These are phyloP conservation scores for Botia kubotai DNA, from an alignment of 2,797 vertebrate species.

Conservation along the genomic window DNA sequence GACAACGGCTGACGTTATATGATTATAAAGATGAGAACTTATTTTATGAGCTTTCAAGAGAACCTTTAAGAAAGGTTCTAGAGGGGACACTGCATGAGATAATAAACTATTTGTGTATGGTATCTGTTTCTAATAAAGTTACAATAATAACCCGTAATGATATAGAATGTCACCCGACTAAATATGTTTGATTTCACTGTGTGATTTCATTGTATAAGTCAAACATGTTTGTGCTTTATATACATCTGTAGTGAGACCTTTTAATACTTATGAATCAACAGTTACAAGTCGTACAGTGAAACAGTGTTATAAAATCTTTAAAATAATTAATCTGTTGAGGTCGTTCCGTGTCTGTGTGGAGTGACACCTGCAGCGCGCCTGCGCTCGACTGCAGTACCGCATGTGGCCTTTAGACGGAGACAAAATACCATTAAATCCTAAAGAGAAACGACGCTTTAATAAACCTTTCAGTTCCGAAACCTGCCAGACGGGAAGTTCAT, in stretches of 20 bases:
- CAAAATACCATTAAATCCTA: not conserved
- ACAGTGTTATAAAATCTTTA: too few relatives aligned
- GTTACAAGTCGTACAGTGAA: too few relatives aligned
- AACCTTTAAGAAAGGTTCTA: too few relatives aligned
- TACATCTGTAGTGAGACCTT: too few relatives aligned
- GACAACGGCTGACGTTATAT: not conserved
- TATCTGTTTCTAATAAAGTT: not conserved
- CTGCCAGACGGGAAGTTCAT: not conserved
- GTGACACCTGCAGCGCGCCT: too few relatives aligned
- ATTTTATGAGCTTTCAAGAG: not conserved
- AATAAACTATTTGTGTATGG: not conserved
- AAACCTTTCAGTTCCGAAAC: too few relatives aligned
- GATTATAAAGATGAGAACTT: not conserved
- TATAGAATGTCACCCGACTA: too few relatives aligned
- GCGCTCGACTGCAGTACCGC: not conserved
- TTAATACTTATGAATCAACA: too few relatives aligned
- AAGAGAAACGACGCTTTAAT: not conserved
- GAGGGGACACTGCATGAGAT: slow-evolving; percentile 1
- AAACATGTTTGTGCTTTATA: too few relatives aligned
- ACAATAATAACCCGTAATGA: not conserved
- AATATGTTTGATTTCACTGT: too few relatives aligned
- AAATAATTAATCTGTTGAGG: not conserved
- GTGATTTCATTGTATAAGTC: too few relatives aligned
- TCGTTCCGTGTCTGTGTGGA: not conserved
- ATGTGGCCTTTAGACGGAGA: not conserved